These are phyloP conservation scores for Megastigmus dorsalis DNA, from an alignment of 2,888 invertebrate species.

Conservation along the genomic window DNA sequence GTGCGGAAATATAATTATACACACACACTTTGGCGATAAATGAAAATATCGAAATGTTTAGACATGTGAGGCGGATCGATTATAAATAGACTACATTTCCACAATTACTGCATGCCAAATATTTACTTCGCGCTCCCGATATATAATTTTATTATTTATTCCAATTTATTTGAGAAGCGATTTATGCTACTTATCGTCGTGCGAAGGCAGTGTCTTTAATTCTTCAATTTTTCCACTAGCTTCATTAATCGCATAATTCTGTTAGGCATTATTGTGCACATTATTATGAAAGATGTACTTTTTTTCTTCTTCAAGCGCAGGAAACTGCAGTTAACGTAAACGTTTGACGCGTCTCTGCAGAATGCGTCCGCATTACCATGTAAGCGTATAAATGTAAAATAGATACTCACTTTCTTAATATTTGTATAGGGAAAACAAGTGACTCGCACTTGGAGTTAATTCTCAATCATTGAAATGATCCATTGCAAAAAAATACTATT, in stretches of 20 bases:
- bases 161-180: too few relatives aligned
- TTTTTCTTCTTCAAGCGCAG: constrained; percentile 47
- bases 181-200: too few relatives aligned
- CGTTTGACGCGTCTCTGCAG: constrained; percentile 37
- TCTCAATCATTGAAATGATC: constrained; percentile 9
- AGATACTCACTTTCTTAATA: constrained; percentile 30
- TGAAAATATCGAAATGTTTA: constrained; percentile 8
- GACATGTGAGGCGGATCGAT: neutral
- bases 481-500: too few relatives aligned
- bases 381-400: constrained; percentile 37
- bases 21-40: too few relatives aligned
- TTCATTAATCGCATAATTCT: constrained; percentile 8
- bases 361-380: constrained; percentile 32
- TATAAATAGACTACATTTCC: constrained; percentile 26
- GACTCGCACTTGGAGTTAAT: constrained; percentile 37
- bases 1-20: neutral
- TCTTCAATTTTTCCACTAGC: too few relatives aligned
- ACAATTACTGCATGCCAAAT: neutral
- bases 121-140: neutral
- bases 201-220: too few relatives aligned
- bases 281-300: constrained; percentile 46
- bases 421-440: too few relatives aligned
- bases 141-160: too few relatives aligned
- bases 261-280: constrained; percentile 5
- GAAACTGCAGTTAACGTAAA: constrained; percentile 35